Base-by-base conservation (phyloP, 2,113 vertebrate genomes). In the Sakesphorus luctuosus region DNA sequence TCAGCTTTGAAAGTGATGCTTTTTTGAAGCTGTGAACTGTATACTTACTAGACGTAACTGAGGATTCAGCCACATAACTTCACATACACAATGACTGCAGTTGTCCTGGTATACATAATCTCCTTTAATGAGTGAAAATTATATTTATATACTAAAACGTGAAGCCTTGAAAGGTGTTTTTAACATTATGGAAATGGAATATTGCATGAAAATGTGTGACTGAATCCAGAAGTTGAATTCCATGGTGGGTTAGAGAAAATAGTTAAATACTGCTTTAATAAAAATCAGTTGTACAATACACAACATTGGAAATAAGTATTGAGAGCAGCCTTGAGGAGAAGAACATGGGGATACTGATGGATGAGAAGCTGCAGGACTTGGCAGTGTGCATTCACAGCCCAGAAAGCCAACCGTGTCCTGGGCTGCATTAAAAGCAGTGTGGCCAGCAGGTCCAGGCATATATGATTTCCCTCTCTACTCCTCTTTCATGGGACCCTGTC, bases 11-110 rank as follows among this genome's bases (percentile, higher is more conserved):
- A 95, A 74, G 55, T n/a, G 36, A 9, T 4, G 9, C 20, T 89
- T 94, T 87, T 83, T 46, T 83, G 55, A 74, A 85, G 63, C 72
- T 58, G 49, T 66, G 59, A 94, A 31, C 67, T 77, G 20, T 40
- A 4, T 33, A 18, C 20, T 71, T 84, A 14, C 58, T 81, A 75
- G 62, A 29, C 4, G 8, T 23, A 91, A 40, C 40, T 72, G 74
- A 91, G 20, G 21, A 82, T 87, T 89, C 56, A 92, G 35, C 29
- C 36, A 8, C 21, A 20, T 63, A 35, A 4, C 68, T 90, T 46
- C 61, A 52, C 25, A 28, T n/a, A 63, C 18, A 53, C 72, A 73
- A 9, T 38, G 59, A 93, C 62, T 69, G 29, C 46, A 43, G 36
- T 72, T 75, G 66, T 75, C 65, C 18, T 87, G 21, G 29, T 85